Conservation (phyloP, 2,113 vertebrate species). For the Pollachius pollachius region DNA sequence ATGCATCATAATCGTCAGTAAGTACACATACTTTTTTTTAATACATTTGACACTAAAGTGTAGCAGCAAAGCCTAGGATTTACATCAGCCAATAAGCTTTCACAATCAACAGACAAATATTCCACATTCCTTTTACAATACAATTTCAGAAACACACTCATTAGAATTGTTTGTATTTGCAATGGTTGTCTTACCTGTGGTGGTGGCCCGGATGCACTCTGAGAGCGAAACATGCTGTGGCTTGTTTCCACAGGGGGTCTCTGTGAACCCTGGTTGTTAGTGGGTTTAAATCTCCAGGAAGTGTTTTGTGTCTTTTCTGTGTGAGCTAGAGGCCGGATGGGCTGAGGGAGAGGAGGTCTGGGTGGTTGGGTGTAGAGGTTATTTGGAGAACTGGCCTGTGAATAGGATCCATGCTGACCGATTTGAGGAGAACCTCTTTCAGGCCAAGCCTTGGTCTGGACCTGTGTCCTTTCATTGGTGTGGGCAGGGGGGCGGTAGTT, state of each 20-base stretch:
- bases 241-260: conserved; percentile 21
- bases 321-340: conserved; percentile 19
- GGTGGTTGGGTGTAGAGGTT: conserved; percentile 41
- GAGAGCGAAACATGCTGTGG: conserved; percentile 19
- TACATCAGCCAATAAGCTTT: neutral
- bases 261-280: conserved; percentile 44
- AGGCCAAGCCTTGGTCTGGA: conserved; percentile 30
- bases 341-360: conserved; percentile 15
- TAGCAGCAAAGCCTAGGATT: neutral
- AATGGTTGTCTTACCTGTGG: conserved; percentile 31
- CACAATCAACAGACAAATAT: neutral
- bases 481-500: conserved; percentile 24
- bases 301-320: conserved; percentile 30
- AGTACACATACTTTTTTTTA: neutral
- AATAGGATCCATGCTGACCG: conserved; percentile 44
- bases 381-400: conserved; percentile 23
- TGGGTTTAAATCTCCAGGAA: conserved; percentile 60
- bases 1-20: neutral
- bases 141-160: neutral
- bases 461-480: conserved; percentile 17
- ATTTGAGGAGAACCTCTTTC: conserved; percentile 28
- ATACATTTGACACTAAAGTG: neutral
- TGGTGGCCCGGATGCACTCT: conserved; percentile 9
- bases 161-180: neutral
- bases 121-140: neutral